Evolutionary conservation across 2,113 vertebrate genomes (phyloP), one percentile per base, ranked within the genome.

Genomic region (Chlamydotis undulata): DNA sequence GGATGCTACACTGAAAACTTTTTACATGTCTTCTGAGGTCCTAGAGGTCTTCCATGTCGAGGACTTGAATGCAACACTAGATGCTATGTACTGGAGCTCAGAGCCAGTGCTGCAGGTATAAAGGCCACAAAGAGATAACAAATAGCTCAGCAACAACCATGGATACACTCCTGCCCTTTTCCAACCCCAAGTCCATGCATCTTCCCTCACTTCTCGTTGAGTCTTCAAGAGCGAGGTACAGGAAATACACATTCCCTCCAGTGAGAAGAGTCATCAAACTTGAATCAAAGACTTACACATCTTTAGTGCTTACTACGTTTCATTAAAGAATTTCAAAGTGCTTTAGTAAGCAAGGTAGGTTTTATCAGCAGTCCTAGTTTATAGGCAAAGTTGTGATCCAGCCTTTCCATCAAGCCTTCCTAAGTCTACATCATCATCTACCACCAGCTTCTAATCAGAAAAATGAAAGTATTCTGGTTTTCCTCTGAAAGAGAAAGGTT

Each of bases 61-160:
- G 67, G 89, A 94, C 89, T 93, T 97, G 91, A 97, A 96, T 69
- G 52, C 41, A 95, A 22, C 37, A 55, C 84, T 87, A 83, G 37
- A 95, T 8, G 22, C 94, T 88, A 93, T 12, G 35, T 63, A 92
- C 47, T 82, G 49, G 70, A 95, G 61, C 25, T n/a, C 49, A 71
- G 31, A 93, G 60, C 64, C 82, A 96, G 56, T 63, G 39, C 52
- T 93, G 71, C 52, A 85, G 81, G 61, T 41, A 96, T 90, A 85
- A 95, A 94, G 57, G 82, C 39, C 81, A 74, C 37, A 63, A 92
- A 5, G 59, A 95, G 90, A 17, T 83, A 95, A 94, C 78, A 87
- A 96, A 91, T 49, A 97, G 94, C 92, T 96, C 75, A 95, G 73
- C 63, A 83, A 43, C 63, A 92, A 74, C 29, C 50, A 85, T 75